phyloP scores from a whole-genome alignment of 2,888 invertebrate genomes.

The Pseudococcus viburni region DNA sequence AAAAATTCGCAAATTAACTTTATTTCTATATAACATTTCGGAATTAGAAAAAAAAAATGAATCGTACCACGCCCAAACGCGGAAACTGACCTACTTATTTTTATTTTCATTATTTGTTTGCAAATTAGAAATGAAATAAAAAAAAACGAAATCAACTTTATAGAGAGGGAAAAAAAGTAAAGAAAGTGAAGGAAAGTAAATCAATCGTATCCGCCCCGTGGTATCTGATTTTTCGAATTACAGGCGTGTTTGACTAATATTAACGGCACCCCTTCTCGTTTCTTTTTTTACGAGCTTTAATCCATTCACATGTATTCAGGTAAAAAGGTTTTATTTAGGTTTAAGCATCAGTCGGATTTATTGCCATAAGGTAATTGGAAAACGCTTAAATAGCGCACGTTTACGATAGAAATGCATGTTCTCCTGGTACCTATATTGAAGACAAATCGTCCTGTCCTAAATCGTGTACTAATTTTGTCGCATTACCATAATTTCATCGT shows the following conservation, averaged over 20 bases:
- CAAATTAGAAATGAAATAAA: slow-evolving; percentile 58
- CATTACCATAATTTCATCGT: not conserved
- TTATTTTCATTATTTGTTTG: slow-evolving; percentile 57
- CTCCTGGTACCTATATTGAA: slow-evolving; percentile 3
- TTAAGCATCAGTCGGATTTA: slow-evolving; percentile 33
- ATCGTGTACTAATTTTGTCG: slow-evolving; percentile 18
- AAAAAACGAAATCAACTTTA: slow-evolving; percentile 47
- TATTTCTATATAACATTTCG: slow-evolving; percentile 30
- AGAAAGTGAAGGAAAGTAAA: slow-evolving; percentile 55
- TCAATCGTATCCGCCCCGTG: slow-evolving; percentile 55
- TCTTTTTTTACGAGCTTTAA: slow-evolving; percentile 42
- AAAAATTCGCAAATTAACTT: slow-evolving; percentile 33
- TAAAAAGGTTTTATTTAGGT: slow-evolving; percentile 44
- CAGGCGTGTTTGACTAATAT: slow-evolving; percentile 59
- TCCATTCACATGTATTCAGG: slow-evolving; percentile 41
- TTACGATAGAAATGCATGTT: slow-evolving; percentile 19
- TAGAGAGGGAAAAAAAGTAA: slow-evolving; percentile 39
- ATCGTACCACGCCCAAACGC: slow-evolving; percentile 24
- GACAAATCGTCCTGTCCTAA: not conserved
- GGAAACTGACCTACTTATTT: slow-evolving; percentile 60
- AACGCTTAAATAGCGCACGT: slow-evolving; percentile 31
- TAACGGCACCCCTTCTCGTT: slow-evolving; percentile 37
- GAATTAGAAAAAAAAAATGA: not conserved
- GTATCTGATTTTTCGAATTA: slow-evolving; percentile 55
- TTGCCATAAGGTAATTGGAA: slow-evolving; percentile 37